Conservation (phyloP, 1,140 invertebrate genomes). For the Zaprionus ornatus region DNA sequence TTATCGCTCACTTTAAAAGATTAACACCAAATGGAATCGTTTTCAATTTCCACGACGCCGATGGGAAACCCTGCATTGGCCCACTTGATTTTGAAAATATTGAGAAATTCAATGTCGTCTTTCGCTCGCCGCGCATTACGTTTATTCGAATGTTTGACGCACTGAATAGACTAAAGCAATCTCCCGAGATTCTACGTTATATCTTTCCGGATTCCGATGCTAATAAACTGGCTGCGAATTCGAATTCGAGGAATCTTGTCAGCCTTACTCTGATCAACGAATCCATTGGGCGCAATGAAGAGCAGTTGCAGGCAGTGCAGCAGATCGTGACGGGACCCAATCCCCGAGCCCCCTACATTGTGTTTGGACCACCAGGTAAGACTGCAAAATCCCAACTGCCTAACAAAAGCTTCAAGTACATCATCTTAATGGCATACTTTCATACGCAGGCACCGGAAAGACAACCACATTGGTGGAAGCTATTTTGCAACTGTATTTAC, state of each 20-base stretch:
- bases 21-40: neutral
- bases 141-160: slow-evolving; percentile 56
- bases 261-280: slow-evolving; percentile 48
- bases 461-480: slow-evolving; percentile 90
- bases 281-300: slow-evolving; percentile 53
- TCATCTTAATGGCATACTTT: neutral
- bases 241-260: neutral
- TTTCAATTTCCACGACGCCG: slow-evolving; percentile 31
- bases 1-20: neutral
- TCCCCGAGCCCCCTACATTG: slow-evolving; percentile 55
- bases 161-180: slow-evolving; percentile 35
- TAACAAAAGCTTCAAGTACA: too few species aligned
- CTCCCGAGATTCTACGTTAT: slow-evolving; percentile 37
- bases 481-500: slow-evolving; percentile 84
- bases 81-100: neutral
- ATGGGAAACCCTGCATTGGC: slow-evolving; percentile 24
- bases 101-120: slow-evolving; percentile 21
- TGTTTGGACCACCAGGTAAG: slow-evolving; percentile 77
- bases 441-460: slow-evolving; percentile 87
- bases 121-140: slow-evolving; percentile 51
- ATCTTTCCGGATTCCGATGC: slow-evolving; percentile 29
- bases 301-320: slow-evolving; percentile 66
- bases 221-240: neutral
- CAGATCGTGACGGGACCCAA: slow-evolving; percentile 66
- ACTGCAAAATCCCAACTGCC: neutral